phyloP scores from a whole-genome alignment of 2,888 invertebrate species.

The Brenthis daphne region DNA sequence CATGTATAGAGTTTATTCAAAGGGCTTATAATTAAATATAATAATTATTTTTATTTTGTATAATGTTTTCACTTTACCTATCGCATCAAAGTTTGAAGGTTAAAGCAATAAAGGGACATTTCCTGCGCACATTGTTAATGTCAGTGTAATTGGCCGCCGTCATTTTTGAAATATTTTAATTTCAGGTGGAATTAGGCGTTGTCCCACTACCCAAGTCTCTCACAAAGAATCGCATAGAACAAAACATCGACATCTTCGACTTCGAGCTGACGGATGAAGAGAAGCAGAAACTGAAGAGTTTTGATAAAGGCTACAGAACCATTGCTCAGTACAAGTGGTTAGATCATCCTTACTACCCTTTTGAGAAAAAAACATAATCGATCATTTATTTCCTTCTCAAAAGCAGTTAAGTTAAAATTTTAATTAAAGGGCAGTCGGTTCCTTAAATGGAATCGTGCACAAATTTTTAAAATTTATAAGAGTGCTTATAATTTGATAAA shows the following conservation, averaged over 20 bases:
- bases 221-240: slow-evolving; percentile 54
- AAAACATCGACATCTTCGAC: slow-evolving; percentile 61
- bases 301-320: slow-evolving; percentile 55
- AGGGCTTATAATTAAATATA: too few relatives aligned
- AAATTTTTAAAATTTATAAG: too few relatives aligned
- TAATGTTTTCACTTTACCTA: too few relatives aligned
- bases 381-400: too few relatives aligned
- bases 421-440: too few relatives aligned
- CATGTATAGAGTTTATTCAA: too few relatives aligned
- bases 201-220: slow-evolving; percentile 58
- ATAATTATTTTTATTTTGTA: too few relatives aligned
- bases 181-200: slow-evolving; percentile 52
- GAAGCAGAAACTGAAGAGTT: slow-evolving; percentile 40
- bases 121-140: background rate
- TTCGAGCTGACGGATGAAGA: slow-evolving; percentile 46
- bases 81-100: too few relatives aligned
- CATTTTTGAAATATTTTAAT: slow-evolving; percentile 5
- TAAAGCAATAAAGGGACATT: too few relatives aligned
- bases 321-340: slow-evolving; percentile 53
- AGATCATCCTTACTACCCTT: slow-evolving; percentile 59
- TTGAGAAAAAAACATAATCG: slow-evolving; percentile 41
- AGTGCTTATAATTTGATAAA: too few relatives aligned
- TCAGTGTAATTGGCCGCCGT: background rate
- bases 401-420: too few relatives aligned
- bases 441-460: too few relatives aligned